phyloP scores from a whole-genome alignment of 2,888 invertebrate genomes.

The Epinotia bilunana region DNA sequence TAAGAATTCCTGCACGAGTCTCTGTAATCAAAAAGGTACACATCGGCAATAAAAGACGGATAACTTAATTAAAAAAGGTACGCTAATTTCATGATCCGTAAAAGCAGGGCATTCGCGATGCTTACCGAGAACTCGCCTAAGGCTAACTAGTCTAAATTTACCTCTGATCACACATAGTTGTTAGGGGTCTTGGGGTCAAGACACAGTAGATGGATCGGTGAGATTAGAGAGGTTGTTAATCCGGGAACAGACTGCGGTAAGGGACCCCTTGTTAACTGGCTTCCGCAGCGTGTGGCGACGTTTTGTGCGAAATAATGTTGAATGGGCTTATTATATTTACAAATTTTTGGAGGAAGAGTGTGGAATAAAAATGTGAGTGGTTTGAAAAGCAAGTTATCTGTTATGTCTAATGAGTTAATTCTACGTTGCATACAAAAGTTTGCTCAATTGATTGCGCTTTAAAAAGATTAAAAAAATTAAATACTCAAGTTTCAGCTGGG shows the following conservation, averaged over 20 bases:
- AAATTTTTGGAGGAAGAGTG: slow-evolving; percentile 14
- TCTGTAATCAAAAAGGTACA: slow-evolving; percentile 32
- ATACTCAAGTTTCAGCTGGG: neutral
- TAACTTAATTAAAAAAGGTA: slow-evolving; percentile 38
- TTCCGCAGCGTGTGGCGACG: neutral
- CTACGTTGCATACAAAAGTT: neutral
- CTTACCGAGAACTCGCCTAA: neutral
- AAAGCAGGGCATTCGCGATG: slow-evolving; percentile 4
- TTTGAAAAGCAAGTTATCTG: neutral
- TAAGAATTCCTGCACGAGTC: slow-evolving; percentile 7
- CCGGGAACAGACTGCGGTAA: neutral
- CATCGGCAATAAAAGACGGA: slow-evolving; percentile 28
- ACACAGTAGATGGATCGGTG: neutral
- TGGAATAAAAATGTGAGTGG: neutral
- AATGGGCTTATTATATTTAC: slow-evolving; percentile 16
- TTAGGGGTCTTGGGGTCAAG: neutral
- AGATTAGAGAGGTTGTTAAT: neutral
- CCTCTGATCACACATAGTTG: neutral
- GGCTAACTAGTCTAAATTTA: neutral
- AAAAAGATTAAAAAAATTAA: neutral
- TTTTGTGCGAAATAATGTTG: slow-evolving; percentile 17
- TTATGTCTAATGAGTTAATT: neutral
- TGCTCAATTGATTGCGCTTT: neutral
- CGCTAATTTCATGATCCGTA: slow-evolving; percentile 31
- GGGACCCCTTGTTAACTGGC: slow-evolving; percentile 12